A percentile compares a stretch with the other conserved stretches of the same genome.
Conservation (phyloP, 2,797 vertebrate species). For the Macroramphosus scolopax region DNA sequence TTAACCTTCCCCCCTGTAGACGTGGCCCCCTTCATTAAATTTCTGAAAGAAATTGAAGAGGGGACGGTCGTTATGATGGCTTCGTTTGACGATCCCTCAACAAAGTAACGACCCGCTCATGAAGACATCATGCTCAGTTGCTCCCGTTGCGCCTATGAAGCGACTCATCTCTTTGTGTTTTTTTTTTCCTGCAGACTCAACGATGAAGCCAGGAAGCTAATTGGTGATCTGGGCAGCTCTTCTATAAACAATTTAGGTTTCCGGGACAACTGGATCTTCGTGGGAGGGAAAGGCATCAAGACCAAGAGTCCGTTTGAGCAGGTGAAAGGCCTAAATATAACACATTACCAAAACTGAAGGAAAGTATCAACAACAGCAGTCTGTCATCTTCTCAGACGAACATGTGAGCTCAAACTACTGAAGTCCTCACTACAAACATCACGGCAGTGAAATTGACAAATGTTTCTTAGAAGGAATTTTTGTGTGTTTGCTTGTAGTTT, state of each 20-base stretch:
- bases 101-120: conserved; percentile 81
- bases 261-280: conserved; percentile 98
- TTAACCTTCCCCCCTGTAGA: conserved; percentile 71
- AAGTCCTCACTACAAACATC: no score
- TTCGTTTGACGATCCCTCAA: conserved; percentile 91
- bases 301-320: conserved; percentile 98
- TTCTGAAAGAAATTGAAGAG: conserved; percentile 86
- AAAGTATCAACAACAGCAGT: no score
- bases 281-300: conserved; percentile 97
- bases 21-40: conserved; percentile 85
- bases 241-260: conserved; percentile 83
- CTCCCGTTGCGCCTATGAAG: neutral
- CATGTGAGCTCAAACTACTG: no score
- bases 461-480: no score
- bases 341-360: no score
- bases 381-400: no score
- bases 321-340: conserved; percentile 78
- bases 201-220: conserved; percentile 87
- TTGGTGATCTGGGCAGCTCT: conserved; percentile 87
- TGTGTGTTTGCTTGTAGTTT: no score
- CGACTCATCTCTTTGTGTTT: neutral
- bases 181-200: conserved; percentile 80
- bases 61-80: conserved; percentile 93
- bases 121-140: neutral
- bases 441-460: no score